phyloP scores from a whole-genome alignment of 1,140 invertebrate species.

The Microplitis demolitor region DNA sequence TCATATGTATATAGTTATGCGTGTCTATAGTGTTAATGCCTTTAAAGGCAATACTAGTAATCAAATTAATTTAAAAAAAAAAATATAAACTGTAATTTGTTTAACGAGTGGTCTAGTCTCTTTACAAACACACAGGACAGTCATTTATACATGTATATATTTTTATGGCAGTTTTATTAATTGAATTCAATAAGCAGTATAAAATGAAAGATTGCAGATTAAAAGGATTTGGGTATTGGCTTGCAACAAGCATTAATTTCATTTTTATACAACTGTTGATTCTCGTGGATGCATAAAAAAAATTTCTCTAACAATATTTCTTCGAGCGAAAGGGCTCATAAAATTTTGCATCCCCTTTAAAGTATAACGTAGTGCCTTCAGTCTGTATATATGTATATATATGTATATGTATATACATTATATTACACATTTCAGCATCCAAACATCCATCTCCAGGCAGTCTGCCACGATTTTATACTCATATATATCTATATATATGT shows the following conservation, averaged over 20 bases:
- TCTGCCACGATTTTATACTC: not conserved
- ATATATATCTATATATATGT: not conserved
- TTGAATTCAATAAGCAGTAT: not conserved
- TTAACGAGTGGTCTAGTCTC: too few relatives aligned
- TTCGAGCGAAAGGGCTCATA: constrained; percentile 23
- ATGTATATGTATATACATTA: constrained; percentile 13
- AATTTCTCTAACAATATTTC: not conserved
- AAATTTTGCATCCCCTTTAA: constrained; percentile 14
- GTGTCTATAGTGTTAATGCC: too few relatives aligned
- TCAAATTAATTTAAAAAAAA: too few relatives aligned
- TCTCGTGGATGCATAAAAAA: not conserved
- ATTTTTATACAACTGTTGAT: constrained; percentile 18
- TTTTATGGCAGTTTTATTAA: not conserved
- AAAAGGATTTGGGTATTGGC: constrained; percentile 15
- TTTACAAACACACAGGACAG: not conserved
- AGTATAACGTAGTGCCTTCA: not conserved
- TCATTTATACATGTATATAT: not conserved
- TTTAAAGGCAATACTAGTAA: too few relatives aligned
- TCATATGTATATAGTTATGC: too few relatives aligned
- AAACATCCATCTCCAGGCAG: not conserved
- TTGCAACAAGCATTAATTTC: constrained; percentile 12
- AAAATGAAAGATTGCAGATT: too few relatives aligned
- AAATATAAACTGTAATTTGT: too few relatives aligned
- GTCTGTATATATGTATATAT: constrained; percentile 2
- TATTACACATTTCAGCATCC: not conserved